Percentiles rank a stretch among this genome's conserved stretches.
Conservation (phyloP, 2,113 vertebrate genomes). For the Ciconia maguari region DNA sequence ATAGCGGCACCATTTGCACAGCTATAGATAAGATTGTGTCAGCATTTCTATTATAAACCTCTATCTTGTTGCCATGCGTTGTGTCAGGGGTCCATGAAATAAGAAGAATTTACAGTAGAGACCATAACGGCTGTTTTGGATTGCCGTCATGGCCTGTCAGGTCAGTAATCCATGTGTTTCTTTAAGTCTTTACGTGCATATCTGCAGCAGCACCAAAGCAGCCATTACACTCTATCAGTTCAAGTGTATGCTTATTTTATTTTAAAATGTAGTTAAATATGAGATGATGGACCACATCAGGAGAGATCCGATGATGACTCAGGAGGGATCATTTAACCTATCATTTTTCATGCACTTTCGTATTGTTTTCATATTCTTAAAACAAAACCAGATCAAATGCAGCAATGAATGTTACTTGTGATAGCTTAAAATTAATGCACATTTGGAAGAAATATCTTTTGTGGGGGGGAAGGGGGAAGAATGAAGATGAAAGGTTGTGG, state of each 20-base stretch:
- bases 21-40: conserved; percentile 51
- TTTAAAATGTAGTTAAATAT: conserved; percentile 27
- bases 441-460: neutral
- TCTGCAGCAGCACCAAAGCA: neutral
- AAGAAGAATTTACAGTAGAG: neutral
- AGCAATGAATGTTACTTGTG: neutral
- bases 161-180: neutral
- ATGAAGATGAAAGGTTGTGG: neutral
- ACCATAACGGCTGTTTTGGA: neutral
- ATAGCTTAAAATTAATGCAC: neutral
- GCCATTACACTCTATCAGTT: neutral
- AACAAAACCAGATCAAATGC: neutral
- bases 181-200: neutral
- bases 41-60: conserved; percentile 67
- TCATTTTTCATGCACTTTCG: neutral
- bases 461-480: neutral
- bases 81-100: conserved; percentile 19
- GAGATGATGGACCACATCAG: neutral
- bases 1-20: conserved; percentile 45
- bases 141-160: neutral
- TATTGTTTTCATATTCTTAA: neutral
- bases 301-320: neutral
- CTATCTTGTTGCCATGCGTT: neutral
- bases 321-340: neutral
- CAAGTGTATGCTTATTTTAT: neutral